Conservation (phyloP, 2,888 invertebrate genomes). For the Thera britannica region DNA sequence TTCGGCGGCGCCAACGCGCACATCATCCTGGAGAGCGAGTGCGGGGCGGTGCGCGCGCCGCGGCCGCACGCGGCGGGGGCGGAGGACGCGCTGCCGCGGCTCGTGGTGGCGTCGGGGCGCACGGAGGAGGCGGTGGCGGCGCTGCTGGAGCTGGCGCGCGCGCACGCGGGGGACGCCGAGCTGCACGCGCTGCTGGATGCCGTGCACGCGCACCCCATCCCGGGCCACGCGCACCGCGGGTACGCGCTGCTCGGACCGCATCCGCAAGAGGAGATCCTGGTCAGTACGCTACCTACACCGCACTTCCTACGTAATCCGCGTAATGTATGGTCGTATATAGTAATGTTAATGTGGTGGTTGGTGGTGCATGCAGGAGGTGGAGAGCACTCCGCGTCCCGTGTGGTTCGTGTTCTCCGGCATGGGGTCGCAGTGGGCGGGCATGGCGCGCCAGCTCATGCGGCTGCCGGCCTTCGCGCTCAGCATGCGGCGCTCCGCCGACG, state of each 20-base stretch:
- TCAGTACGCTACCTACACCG: slow-evolving; percentile 38
- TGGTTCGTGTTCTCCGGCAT: slow-evolving; percentile 99
- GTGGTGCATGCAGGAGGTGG: slow-evolving; percentile 54
- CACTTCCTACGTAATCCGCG: neutral
- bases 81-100: slow-evolving; percentile 64
- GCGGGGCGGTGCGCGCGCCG: slow-evolving; percentile 82
- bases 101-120: slow-evolving; percentile 92
- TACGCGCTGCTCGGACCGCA: slow-evolving; percentile 87
- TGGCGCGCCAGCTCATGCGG: slow-evolving; percentile 94
- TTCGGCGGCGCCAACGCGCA: slow-evolving; percentile 99
- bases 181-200: slow-evolving; percentile 91
- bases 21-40: slow-evolving; percentile 92
- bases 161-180: slow-evolving; percentile 87
- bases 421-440: slow-evolving; percentile 99
- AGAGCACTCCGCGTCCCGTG: slow-evolving; percentile 88
- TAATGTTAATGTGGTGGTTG: neutral
- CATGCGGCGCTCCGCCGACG: slow-evolving; percentile 90
- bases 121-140: slow-evolving; percentile 90
- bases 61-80: slow-evolving; percentile 63
- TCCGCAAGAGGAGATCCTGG: slow-evolving; percentile 48
- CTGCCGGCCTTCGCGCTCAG: slow-evolving; percentile 93
- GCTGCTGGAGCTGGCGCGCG: slow-evolving; percentile 87
- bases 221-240: slow-evolving; percentile 93
- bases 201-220: slow-evolving; percentile 88
- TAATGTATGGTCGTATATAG: neutral